These are phyloP conservation scores for Nematostella vectensis DNA, from an alignment of 92 coral and sea anemone genomes.

Conservation along the genomic window DNA sequence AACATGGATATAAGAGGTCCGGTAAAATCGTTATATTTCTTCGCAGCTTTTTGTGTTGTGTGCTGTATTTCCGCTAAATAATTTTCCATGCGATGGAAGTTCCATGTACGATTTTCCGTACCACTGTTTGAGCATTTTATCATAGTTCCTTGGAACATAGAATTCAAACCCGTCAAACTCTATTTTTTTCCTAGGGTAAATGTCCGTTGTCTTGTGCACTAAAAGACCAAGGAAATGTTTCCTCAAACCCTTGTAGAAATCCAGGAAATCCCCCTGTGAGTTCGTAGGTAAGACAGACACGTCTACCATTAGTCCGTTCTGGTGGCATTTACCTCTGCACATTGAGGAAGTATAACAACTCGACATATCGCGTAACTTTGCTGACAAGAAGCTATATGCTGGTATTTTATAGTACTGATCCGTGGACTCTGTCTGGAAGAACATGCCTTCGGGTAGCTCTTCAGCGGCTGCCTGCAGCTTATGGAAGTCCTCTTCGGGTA, in stretches of 20 bases:
- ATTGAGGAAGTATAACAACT: constrained; percentile 18
- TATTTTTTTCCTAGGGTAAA: constrained; percentile 28
- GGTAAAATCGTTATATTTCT: too few species aligned
- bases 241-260: constrained; percentile 15
- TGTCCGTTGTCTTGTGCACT: constrained; percentile 6
- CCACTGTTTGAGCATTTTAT: neutral
- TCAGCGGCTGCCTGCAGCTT: constrained; percentile 9
- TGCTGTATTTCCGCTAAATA: neutral
- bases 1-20: too few species aligned
- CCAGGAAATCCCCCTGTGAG: constrained; percentile 21
- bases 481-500: constrained; percentile 18
- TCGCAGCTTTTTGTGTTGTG: neutral
- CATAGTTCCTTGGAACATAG: constrained; percentile 32
- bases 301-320: constrained; percentile 27
- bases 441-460: constrained; percentile 36
- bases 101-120: constrained; percentile 23
- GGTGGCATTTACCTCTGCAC: constrained; percentile 8
- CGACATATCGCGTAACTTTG: constrained; percentile 29
- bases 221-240: constrained; percentile 9
- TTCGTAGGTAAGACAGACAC: constrained; percentile 18
- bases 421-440: constrained; percentile 36
- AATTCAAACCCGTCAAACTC: constrained; percentile 31
- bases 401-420: constrained; percentile 19
- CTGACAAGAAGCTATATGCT: neutral
- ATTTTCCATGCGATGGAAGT: constrained; percentile 3